These are phyloP conservation scores for Brachionus calyciflorus DNA, from an alignment of 1,140 invertebrate genomes.

Conservation along the genomic window DNA sequence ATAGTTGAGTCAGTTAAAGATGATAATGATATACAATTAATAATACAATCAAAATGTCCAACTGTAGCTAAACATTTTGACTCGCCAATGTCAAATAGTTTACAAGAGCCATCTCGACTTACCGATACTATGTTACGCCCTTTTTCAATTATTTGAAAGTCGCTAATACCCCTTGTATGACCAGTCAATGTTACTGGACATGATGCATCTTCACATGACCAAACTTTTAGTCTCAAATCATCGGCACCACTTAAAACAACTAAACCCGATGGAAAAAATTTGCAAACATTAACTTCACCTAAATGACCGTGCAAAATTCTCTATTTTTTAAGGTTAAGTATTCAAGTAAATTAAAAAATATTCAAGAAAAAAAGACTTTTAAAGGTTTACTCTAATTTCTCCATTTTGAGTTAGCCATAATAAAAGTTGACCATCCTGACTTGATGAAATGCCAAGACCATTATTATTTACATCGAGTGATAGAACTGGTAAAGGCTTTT, in stretches of 20 bases:
- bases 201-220: conserved; percentile 69
- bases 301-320: conserved; percentile 68
- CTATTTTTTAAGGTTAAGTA: conserved; percentile 53
- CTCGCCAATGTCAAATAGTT: conserved; percentile 71
- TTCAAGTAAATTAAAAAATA: too few species aligned
- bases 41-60: conserved; percentile 51
- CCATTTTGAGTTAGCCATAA: conserved; percentile 68
- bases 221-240: conserved; percentile 70
- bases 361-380: too few species aligned
- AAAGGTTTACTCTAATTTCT: conserved; percentile 62
- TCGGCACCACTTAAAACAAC: conserved; percentile 70
- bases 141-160: conserved; percentile 69
- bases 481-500: conserved; percentile 56
- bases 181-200: conserved; percentile 69
- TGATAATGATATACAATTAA: conserved; percentile 33
- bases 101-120: conserved; percentile 70
- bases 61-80: conserved; percentile 64
- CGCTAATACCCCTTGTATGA: conserved; percentile 65
- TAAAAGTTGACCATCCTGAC: conserved; percentile 64
- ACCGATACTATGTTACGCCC: conserved; percentile 72
- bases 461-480: conserved; percentile 65
- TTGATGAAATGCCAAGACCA: conserved; percentile 67
- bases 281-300: conserved; percentile 69
- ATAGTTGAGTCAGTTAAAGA: conserved; percentile 6
- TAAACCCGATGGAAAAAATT: conserved; percentile 71